Percentiles rank a stretch among this genome's conserved stretches.
These are phyloP conservation scores for Cremastinae sp. DNA, from an alignment of 2,888 invertebrate genomes.

Conservation along the genomic window DNA sequence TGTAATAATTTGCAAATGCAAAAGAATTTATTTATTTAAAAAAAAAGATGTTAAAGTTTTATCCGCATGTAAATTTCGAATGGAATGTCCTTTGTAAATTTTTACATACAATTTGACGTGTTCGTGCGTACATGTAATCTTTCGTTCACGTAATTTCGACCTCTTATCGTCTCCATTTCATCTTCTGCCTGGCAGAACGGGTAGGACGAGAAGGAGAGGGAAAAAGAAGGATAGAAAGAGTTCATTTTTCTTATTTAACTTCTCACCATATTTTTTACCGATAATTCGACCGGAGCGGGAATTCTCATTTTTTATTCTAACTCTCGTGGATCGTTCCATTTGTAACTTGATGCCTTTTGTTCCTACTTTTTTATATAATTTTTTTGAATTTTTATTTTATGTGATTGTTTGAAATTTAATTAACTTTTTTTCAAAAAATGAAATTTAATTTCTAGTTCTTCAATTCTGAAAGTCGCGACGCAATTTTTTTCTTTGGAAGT, in stretches of 20 bases:
- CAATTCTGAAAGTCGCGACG: too few species aligned
- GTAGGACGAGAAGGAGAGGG: neutral
- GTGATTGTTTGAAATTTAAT: too few species aligned
- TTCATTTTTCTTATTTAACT: constrained; percentile 18
- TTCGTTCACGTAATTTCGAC: constrained; percentile 33
- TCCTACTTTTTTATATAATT: neutral
- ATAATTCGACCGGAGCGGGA: neutral
- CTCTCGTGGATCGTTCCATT: constrained; percentile 10
- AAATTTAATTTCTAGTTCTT: too few species aligned
- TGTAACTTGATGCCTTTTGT: neutral
- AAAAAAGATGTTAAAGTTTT: too few species aligned
- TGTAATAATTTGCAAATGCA: too few species aligned
- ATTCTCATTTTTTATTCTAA: too few species aligned
- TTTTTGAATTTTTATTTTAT: neutral
- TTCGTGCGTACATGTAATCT: constrained; percentile 5
- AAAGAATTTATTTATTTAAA: too few species aligned
- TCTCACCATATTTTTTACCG: neutral
- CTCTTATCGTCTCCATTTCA: constrained; percentile 47
- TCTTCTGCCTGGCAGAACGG: constrained; percentile 5
- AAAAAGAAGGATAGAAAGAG: neutral
- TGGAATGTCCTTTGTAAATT: too few species aligned
- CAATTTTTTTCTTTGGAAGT: too few species aligned
- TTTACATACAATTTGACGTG: too few species aligned
- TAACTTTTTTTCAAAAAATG: too few species aligned
- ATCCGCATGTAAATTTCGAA: too few species aligned